Evolutionary conservation across 2,888 invertebrate species (phyloP).

Genomic region (Drosophila kambysellisi): DNA sequence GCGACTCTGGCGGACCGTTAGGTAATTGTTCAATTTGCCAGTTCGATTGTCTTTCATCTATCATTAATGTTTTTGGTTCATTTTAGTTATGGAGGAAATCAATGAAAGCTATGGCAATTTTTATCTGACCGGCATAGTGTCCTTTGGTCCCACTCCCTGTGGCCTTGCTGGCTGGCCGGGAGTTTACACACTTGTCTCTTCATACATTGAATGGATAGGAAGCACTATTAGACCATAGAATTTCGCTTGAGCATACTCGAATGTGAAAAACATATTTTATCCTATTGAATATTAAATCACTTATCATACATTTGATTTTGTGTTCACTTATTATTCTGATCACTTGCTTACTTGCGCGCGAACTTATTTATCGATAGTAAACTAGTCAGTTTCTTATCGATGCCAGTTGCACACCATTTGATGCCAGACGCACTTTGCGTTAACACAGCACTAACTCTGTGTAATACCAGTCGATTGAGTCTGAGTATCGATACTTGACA

Average conservation of each 20-base stretch:
- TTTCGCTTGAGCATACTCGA: not conserved
- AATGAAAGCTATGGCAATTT: constrained; percentile 85
- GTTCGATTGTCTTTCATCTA: not conserved
- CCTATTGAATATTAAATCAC: constrained; percentile 8
- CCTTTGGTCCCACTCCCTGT: constrained; percentile 88
- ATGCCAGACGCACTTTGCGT: not conserved
- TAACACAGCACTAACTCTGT: not conserved
- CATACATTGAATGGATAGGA: constrained; percentile 87
- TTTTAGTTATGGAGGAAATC: constrained; percentile 84
- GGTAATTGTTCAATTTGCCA: constrained; percentile 13
- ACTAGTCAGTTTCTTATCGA: constrained; percentile 4
- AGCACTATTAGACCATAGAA: constrained; percentile 75
- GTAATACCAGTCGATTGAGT: not conserved
- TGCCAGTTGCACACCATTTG: not conserved
- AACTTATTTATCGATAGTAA: constrained; percentile 2
- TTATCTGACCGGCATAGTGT: constrained; percentile 87
- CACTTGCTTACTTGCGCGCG: constrained; percentile 1
- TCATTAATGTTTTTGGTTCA: not conserved
- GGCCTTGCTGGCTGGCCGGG: constrained; percentile 88
- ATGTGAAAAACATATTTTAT: constrained; percentile 1
- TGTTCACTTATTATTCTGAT: not conserved
- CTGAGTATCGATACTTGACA: not conserved
- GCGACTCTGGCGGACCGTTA: constrained; percentile 88
- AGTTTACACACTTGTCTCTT: constrained; percentile 87
- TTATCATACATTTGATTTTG: not conserved